Evolutionary conservation across 2,113 vertebrate genomes (phyloP).

Genomic region (Mesitornis unicolor): DNA sequence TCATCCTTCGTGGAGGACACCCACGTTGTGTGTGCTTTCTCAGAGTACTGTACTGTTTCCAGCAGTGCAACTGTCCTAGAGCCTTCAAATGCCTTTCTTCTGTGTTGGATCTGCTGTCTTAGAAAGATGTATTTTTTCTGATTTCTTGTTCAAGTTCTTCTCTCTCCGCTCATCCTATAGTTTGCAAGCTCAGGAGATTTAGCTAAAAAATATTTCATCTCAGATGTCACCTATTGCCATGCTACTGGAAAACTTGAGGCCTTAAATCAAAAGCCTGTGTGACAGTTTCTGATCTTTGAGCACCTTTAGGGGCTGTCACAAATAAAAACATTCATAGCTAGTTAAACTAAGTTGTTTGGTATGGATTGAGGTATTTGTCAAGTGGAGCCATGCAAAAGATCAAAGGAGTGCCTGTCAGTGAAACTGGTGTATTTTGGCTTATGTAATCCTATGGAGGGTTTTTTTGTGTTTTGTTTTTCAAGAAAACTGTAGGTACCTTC

Average conservation of each 20-base stretch:
- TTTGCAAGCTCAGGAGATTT: not conserved
- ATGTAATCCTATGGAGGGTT: not conserved
- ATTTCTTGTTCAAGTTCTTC: not conserved
- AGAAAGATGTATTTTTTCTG: not conserved
- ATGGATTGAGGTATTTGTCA: constrained; percentile 3
- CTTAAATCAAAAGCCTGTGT: constrained; percentile 5
- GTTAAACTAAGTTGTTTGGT: not conserved
- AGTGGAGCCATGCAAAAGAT: not conserved
- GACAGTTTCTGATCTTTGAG: constrained; percentile 13
- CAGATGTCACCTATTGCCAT: not conserved
- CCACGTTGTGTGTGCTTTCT: not conserved
- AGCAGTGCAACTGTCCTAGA: not conserved
- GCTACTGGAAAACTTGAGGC: not conserved
- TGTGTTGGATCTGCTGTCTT: not conserved
- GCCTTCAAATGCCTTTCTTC: not conserved
- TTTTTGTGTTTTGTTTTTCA: not conserved
- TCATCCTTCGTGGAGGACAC: not conserved
- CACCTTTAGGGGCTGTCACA: not conserved
- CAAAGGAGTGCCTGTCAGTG: not conserved
- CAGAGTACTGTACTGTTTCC: not conserved
- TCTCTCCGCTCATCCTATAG: not conserved
- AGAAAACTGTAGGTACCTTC: constrained; percentile 6
- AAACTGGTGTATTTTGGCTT: not conserved
- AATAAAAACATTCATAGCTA: not conserved
- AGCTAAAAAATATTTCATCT: not conserved